phyloP scores from a whole-genome alignment of 2,888 invertebrate species.

The Mythimna lalbum region DNA sequence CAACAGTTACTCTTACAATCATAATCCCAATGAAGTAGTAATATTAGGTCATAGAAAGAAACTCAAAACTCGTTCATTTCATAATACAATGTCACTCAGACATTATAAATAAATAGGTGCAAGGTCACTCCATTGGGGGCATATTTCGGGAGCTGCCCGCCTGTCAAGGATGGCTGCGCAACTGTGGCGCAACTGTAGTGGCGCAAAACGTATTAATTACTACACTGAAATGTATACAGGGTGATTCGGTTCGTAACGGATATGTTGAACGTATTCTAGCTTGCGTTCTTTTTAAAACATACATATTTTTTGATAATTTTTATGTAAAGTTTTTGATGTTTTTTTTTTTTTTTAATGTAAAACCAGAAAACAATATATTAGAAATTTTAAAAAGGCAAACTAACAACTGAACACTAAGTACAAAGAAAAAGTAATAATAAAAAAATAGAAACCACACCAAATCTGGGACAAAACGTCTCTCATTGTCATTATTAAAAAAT shows the following conservation, averaged over 20 bases:
- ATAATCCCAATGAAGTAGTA: too few species aligned
- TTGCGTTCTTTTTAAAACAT: neutral
- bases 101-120: conserved; percentile 44
- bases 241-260: conserved; percentile 44
- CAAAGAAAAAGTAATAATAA: neutral
- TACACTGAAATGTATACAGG: conserved; percentile 71
- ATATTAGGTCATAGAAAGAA: neutral
- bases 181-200: conserved; percentile 69
- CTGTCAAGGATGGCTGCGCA: conserved; percentile 73
- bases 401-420: neutral
- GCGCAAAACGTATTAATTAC: conserved; percentile 80
- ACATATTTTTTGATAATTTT: neutral
- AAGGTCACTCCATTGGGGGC: conserved; percentile 54
- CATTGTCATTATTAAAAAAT: conserved; percentile 17
- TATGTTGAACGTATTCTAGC: neutral
- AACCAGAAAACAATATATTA: neutral
- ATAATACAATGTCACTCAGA: conserved; percentile 11
- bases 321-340: neutral
- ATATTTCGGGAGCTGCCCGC: conserved; percentile 68
- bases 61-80: conserved; percentile 2
- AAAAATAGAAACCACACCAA: conserved; percentile 37
- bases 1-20: too few species aligned
- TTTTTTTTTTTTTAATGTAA: neutral
- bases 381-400: neutral
- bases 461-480: conserved; percentile 28